These are phyloP conservation scores for Sphenopsis melanotis DNA, from an alignment of 2,797 vertebrate genomes.

Conservation along the genomic window DNA sequence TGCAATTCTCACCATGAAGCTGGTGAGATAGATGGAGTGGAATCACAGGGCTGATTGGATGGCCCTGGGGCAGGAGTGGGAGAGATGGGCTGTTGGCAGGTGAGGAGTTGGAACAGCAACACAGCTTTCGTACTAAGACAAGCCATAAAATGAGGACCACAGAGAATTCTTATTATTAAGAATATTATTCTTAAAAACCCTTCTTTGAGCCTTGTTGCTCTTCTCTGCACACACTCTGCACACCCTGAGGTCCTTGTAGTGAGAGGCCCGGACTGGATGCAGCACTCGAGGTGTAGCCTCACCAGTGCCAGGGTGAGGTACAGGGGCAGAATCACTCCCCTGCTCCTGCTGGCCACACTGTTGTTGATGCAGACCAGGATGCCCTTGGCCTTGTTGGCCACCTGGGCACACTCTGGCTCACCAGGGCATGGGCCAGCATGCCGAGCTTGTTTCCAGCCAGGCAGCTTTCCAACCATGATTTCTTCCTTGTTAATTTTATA, in stretches of 20 bases:
- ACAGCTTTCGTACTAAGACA: background rate
- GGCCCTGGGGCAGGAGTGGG: background rate
- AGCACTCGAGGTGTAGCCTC: background rate
- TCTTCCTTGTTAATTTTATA: fast-evolving
- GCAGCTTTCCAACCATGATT: background rate
- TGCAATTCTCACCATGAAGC: background rate
- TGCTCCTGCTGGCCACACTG: background rate
- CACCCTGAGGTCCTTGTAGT: background rate
- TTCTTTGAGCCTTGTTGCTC: background rate
- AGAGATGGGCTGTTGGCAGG: background rate
- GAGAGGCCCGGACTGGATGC: background rate
- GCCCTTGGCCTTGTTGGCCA: background rate
- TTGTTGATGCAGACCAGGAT: background rate
- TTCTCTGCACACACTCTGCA: background rate
- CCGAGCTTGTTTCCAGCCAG: background rate
- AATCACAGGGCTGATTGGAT: background rate
- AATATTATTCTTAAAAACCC: background rate
- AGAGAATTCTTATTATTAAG: background rate
- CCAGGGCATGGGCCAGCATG: fast-evolving
- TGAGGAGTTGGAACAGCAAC: background rate
- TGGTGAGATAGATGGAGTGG: background rate
- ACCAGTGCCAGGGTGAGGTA: background rate
- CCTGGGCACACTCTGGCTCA: background rate
- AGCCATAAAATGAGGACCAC: background rate
- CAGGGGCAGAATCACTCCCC: too few species aligned